Evolutionary conservation across 2,888 invertebrate species (phyloP).

Genomic region (Apodemia mormo): DNA sequence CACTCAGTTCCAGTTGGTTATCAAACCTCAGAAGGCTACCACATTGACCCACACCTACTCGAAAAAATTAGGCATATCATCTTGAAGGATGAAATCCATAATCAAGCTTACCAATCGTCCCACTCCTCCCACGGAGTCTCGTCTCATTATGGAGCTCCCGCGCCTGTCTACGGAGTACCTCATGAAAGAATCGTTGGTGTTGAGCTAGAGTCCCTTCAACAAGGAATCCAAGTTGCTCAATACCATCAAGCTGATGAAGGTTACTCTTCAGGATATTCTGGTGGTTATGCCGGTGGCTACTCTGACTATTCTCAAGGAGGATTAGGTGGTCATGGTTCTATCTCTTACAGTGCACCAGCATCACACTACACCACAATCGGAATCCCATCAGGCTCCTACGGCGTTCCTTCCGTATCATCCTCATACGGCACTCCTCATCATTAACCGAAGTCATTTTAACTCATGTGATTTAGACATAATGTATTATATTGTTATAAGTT

Average conservation of each 20-base stretch:
- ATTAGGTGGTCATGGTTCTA: constrained; percentile 51
- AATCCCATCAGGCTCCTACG: constrained; percentile 73
- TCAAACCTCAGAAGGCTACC: constrained; percentile 90
- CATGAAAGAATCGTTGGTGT: constrained; percentile 88
- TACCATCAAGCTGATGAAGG: constrained; percentile 88
- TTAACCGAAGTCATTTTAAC: constrained; percentile 54
- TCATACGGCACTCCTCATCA: constrained; percentile 74
- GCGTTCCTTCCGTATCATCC: constrained; percentile 66
- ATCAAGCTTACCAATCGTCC: constrained; percentile 75
- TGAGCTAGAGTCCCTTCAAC: constrained; percentile 91
- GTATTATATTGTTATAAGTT: constrained; percentile 77
- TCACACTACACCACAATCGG: constrained; percentile 66
- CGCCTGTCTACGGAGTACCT: constrained; percentile 86
- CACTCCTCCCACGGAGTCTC: constrained; percentile 77
- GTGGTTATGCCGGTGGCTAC: constrained; percentile 56
- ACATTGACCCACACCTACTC: constrained; percentile 89
- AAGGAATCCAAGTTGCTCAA: constrained; percentile 93
- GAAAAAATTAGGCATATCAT: constrained; percentile 93
- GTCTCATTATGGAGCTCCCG: constrained; percentile 86
- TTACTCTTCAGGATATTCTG: constrained; percentile 60
- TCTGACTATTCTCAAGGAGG: constrained; percentile 50
- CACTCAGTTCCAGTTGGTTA: constrained; percentile 88
- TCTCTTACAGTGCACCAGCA: constrained; percentile 54
- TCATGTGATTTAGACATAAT: constrained; percentile 76
- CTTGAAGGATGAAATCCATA: constrained; percentile 87